Evolutionary conservation across 2,888 invertebrate species (phyloP), one percentile per base, ranked within the genome.

Genomic region (Tortricodes alternella): DNA sequence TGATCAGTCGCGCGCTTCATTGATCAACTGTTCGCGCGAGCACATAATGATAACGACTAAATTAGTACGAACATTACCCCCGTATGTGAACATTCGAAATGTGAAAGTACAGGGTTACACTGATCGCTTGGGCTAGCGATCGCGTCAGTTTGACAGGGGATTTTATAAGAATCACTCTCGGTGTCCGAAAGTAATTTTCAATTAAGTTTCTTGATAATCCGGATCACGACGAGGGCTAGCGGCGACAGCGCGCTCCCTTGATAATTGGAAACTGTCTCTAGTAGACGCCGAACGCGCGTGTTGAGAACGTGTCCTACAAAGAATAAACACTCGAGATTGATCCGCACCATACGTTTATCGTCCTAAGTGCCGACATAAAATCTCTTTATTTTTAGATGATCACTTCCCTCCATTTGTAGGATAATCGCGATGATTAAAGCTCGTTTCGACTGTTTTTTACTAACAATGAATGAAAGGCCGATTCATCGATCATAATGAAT

Each of bases 401-500:
- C 63, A 78, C 76, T 75, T 77, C 78, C 75, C 71, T 70, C 71
- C 74, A 80, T 80, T 83, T 81, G 63, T 69, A 66, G 62, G 66
- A 74, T 77, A 79, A 80, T 80, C 75, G 76, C 76, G 72, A 78
- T 75, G 76, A 82, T 80, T 78, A 81, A 72, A 72, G 64, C 66
- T 69, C 73, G 71, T 76, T 74, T 76, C 69, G 66, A 72, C 70
- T 73, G 73, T 72, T 78, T 78, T 78, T 74, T 71, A 73, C 65
- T 66, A 70, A 63, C 64, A 62, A 71, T 73, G 44, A 74, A 81
- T 78, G 81, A 85, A 88, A 80, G 82, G 73, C 76, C 83, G 80
- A 87, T 86, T 88, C 86, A 89, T 89, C 85, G 82, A 85, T 84
- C 78, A 80, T 87, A 88, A 89, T 84, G 85, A 87, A 74, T 79